A percentile compares a stretch with the other conserved stretches of the same genome.
phyloP scores from a whole-genome alignment of 2,113 vertebrate genomes.

The Polypterus senegalus region DNA sequence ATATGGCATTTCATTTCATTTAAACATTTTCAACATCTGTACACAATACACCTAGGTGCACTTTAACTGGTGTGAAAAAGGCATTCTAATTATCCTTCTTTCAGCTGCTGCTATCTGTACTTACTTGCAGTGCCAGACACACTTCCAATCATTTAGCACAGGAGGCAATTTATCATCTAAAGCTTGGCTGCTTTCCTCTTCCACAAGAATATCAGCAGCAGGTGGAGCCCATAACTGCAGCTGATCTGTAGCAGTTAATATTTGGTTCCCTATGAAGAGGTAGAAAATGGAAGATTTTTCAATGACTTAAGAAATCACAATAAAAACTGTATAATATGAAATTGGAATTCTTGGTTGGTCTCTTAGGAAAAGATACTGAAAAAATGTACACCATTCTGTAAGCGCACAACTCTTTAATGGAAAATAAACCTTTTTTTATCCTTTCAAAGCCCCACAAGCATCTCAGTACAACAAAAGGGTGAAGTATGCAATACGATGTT shows the following conservation, averaged over 20 bases:
- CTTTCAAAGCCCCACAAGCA: too few relatives aligned
- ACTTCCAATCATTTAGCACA: conserved; percentile 88
- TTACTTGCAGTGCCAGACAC: conserved; percentile 95
- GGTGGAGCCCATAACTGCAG: conserved; percentile 92
- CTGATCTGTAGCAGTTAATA: conserved; percentile 84
- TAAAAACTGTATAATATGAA: too few relatives aligned
- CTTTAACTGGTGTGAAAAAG: neutral
- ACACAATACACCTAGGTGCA: neutral
- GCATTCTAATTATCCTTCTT: neutral
- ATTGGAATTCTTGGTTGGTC: too few relatives aligned
- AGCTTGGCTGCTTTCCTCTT: conserved; percentile 61
- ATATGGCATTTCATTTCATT: too few relatives aligned
- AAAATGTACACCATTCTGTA: too few relatives aligned
- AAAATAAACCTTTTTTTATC: too few relatives aligned
- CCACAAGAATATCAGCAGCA: conserved; percentile 63
- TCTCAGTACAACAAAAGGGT: too few relatives aligned
- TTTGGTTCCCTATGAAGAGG: conserved; percentile 73
- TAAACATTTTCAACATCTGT: too few relatives aligned
- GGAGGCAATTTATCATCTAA: conserved; percentile 67
- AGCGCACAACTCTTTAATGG: too few relatives aligned
- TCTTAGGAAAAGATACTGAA: too few relatives aligned
- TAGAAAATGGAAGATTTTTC: neutral
- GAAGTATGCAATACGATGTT: too few relatives aligned
- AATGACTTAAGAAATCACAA: too few relatives aligned
- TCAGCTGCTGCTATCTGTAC: conserved; percentile 21